Evolutionary conservation across 2,888 invertebrate species (phyloP).

Genomic region (Sylvicola fuscatus): DNA sequence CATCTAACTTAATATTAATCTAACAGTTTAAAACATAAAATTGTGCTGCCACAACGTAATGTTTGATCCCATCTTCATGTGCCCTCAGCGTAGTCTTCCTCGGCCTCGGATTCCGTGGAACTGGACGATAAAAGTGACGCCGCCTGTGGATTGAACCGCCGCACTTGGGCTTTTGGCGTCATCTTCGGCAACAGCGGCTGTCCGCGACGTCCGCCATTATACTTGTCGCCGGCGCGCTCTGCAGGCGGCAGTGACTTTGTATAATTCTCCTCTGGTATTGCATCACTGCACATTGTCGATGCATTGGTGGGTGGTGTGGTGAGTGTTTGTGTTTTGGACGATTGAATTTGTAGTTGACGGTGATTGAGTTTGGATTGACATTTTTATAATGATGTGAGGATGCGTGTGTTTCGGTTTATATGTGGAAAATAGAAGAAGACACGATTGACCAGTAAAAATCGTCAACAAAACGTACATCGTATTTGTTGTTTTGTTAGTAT

Average conservation of each 20-base stretch:
- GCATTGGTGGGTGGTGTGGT: neutral
- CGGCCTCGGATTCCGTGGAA: conserved; percentile 28
- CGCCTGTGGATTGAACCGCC: conserved; percentile 38
- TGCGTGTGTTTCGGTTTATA: too few relatives aligned
- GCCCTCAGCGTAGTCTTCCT: conserved; percentile 2
- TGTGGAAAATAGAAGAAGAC: too few relatives aligned
- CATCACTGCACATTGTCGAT: conserved; percentile 27
- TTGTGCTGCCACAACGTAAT: too few relatives aligned
- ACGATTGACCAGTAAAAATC: neutral
- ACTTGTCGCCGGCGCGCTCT: conserved; percentile 20
- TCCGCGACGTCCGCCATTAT: too few relatives aligned
- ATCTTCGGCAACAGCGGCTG: conserved; percentile 32
- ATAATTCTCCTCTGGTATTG: conserved; percentile 40
- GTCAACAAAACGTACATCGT: neutral
- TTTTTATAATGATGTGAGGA: conserved; percentile 2
- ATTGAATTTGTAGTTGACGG: too few relatives aligned
- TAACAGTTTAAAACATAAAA: too few relatives aligned
- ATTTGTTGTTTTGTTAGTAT: too few relatives aligned
- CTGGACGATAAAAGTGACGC: conserved; percentile 40
- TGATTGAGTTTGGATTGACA: neutral
- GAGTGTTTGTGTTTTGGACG: neutral
- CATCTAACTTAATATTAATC: too few relatives aligned
- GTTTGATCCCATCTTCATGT: too few relatives aligned
- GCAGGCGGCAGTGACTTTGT: conserved; percentile 26
- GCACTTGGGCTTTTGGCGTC: conserved; percentile 35